A percentile compares a stretch with the other conserved stretches of the same genome.
Evolutionary conservation across 2,113 vertebrate genomes (phyloP).

Genomic region (Casuarius casuarius): DNA sequence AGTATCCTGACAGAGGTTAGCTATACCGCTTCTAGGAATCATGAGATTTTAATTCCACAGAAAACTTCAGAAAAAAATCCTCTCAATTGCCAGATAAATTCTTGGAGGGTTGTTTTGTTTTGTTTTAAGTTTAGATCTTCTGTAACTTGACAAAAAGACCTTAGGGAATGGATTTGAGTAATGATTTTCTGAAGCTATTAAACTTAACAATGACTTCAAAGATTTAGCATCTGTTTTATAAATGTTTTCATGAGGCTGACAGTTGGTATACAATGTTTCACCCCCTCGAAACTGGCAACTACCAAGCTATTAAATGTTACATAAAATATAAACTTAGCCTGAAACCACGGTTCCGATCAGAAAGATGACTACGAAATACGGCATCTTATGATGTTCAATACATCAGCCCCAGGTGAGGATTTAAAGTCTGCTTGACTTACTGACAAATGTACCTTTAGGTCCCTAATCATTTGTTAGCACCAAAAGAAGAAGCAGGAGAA

Average conservation of each 20-base stretch:
- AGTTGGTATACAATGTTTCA: slow-evolving; percentile 58
- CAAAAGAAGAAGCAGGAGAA: background rate
- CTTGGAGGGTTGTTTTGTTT: background rate
- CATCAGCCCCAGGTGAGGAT: background rate
- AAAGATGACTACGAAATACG: background rate
- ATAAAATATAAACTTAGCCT: background rate
- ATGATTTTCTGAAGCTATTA: slow-evolving; percentile 71
- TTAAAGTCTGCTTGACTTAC: background rate
- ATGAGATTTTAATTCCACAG: background rate
- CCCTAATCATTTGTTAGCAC: background rate
- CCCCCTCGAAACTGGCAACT: slow-evolving; percentile 35
- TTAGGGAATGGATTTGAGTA: slow-evolving; percentile 55
- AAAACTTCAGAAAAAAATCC: background rate
- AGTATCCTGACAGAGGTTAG: background rate
- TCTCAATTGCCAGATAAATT: slow-evolving; percentile 27
- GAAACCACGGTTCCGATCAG: background rate
- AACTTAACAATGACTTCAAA: slow-evolving; percentile 72
- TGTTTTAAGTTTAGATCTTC: slow-evolving; percentile 28
- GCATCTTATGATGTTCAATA: background rate
- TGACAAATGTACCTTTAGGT: background rate
- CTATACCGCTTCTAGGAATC: background rate
- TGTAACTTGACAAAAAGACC: slow-evolving; percentile 57
- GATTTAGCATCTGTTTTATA: slow-evolving; percentile 66
- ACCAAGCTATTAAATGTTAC: slow-evolving; percentile 47
- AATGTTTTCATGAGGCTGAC: slow-evolving; percentile 58